A percentile compares a stretch with the other conserved stretches of the same genome.
Evolutionary conservation across 2,113 vertebrate species (phyloP).

Genomic region (Cranoglanis bouderius): DNA sequence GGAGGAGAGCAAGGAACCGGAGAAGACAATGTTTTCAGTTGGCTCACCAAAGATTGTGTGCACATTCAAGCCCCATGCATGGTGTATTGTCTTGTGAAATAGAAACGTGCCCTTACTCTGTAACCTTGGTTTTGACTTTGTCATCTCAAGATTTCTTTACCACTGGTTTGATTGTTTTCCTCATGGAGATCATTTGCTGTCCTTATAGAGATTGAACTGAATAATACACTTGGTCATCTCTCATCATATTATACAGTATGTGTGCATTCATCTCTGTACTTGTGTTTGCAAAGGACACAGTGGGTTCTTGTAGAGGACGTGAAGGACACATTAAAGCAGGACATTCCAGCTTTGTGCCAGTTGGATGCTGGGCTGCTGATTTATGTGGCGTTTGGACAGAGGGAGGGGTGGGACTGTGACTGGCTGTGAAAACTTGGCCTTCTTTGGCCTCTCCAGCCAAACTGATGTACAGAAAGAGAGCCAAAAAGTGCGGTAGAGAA

Average conservation of each 20-base stretch:
- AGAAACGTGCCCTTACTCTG: background rate
- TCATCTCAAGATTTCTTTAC: background rate
- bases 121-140: background rate
- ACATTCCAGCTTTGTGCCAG: conserved; percentile 57
- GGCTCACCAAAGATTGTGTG: background rate
- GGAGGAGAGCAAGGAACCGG: background rate
- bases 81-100: background rate
- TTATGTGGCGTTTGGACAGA: conserved; percentile 57
- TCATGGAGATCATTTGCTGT: conserved; percentile 60
- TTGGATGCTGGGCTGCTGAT: conserved; percentile 63
- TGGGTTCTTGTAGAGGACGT: conserved; percentile 42
- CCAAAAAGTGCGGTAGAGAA: conserved; percentile 15
- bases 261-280: conserved; percentile 5
- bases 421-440: conserved; percentile 58
- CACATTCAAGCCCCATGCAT: background rate
- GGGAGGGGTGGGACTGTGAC: conserved; percentile 55
- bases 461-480: conserved; percentile 52
- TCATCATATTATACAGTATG: background rate
- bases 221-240: conserved; percentile 62
- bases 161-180: conserved; percentile 58
- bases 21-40: background rate
- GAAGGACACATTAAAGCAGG: conserved; percentile 51
- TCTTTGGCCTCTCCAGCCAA: conserved; percentile 55
- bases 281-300: conserved; percentile 53
- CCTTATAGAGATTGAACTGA: conserved; percentile 68